Conservation (phyloP, 2,888 invertebrate genomes). For the Drosophila barbarae region DNA sequence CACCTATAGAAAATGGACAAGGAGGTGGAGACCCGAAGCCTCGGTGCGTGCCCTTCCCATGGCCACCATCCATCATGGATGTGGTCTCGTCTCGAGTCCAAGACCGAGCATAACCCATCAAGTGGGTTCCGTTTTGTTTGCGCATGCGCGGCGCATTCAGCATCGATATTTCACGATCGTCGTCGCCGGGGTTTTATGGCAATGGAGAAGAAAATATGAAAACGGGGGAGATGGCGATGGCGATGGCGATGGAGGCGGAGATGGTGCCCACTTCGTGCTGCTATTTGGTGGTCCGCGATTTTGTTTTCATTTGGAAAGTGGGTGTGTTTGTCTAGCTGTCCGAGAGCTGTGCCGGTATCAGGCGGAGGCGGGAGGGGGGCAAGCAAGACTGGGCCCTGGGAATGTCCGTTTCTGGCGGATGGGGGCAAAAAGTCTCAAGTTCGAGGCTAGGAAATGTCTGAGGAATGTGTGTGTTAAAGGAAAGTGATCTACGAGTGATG, state of each 20-base stretch:
- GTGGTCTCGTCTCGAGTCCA: slow-evolving; percentile 6
- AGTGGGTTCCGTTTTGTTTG: slow-evolving; percentile 63
- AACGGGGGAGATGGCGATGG: slow-evolving; percentile 22
- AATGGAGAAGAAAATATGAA: slow-evolving; percentile 4
- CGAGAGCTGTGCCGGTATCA: slow-evolving; percentile 1
- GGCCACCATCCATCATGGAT: slow-evolving; percentile 45
- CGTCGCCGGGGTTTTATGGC: slow-evolving; percentile 15
- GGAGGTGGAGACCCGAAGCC: background rate
- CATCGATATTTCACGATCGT: slow-evolving; percentile 58
- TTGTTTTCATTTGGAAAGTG: slow-evolving; percentile 71
- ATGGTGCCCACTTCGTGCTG: slow-evolving; percentile 51
- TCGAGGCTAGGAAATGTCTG: slow-evolving; percentile 15
- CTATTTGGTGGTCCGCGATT: slow-evolving; percentile 62
- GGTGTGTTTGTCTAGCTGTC: slow-evolving; percentile 45
- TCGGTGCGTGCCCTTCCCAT: slow-evolving; percentile 60
- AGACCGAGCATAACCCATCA: slow-evolving; percentile 31
- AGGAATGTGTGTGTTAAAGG: slow-evolving; percentile 21
- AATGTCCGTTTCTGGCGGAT: slow-evolving; percentile 18
- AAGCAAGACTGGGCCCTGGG: slow-evolving; percentile 2
- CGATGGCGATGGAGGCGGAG: slow-evolving; percentile 8
- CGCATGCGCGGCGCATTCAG: slow-evolving; percentile 66
- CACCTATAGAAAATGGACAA: background rate
- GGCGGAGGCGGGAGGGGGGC: background rate
- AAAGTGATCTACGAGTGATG: slow-evolving; percentile 28
- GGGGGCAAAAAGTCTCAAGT: slow-evolving; percentile 12